Conservation (phyloP, 1,140 invertebrate genomes). For the Aphelinus certus region DNA sequence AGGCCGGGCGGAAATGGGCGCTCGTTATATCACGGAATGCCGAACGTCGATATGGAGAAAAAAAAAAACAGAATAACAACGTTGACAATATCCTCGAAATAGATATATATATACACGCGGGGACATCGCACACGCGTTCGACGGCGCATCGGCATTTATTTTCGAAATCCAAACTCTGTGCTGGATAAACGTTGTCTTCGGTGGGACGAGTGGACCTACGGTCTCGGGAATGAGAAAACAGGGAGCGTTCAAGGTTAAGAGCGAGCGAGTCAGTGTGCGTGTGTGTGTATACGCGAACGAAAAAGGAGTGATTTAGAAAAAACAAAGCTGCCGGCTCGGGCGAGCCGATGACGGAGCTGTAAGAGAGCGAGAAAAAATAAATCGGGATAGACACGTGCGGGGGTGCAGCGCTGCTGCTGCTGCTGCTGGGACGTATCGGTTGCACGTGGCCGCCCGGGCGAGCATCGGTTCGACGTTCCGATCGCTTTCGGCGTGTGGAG, state of each 20-base stretch:
- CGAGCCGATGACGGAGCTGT: neutral
- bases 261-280: too few species aligned
- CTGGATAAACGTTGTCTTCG: too few species aligned
- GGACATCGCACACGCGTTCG: too few species aligned
- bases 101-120: constrained; percentile 32
- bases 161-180: too few species aligned
- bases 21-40: constrained; percentile 14
- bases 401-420: neutral
- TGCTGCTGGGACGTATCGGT: constrained; percentile 59
- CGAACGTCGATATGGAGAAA: constrained; percentile 17
- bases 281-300: neutral
- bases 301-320: neutral
- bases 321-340: neutral
- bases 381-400: constrained; percentile 10
- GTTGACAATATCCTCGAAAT: constrained; percentile 46
- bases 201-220: too few species aligned
- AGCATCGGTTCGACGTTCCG: constrained; percentile 49
- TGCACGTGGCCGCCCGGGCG: constrained; percentile 55
- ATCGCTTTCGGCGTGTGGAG: constrained; percentile 41
- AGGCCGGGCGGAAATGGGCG: constrained; percentile 15
- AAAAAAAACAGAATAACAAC: constrained; percentile 8
- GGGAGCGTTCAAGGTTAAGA: too few species aligned
- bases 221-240: too few species aligned
- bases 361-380: constrained; percentile 37
- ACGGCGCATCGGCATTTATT: too few species aligned